phyloP scores from a whole-genome alignment of 1,140 invertebrate species.

The Brachionus rubens region DNA sequence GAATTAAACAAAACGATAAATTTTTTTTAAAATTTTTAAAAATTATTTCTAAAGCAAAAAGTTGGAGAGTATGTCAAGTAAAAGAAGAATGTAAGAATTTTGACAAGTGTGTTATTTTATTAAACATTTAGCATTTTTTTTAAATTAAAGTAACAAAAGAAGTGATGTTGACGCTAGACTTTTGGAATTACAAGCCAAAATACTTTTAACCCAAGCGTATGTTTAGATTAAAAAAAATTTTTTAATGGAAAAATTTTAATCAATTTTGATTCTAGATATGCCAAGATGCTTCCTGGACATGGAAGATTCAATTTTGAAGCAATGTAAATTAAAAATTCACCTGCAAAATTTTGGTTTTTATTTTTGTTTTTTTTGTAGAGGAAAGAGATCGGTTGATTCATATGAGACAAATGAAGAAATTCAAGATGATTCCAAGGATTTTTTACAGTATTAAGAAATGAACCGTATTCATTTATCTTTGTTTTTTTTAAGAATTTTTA shows the following conservation, averaged over 20 bases:
- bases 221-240: neutral
- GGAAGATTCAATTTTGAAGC: conserved; percentile 11
- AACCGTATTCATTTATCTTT: too few species aligned
- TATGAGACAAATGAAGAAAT: conserved; percentile 8
- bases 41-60: neutral
- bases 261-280: neutral
- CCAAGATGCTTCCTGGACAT: conserved; percentile 2
- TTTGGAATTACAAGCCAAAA: conserved; percentile 5
- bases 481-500: too few species aligned
- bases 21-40: neutral
- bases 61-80: neutral
- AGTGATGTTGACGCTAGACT: conserved; percentile 23
- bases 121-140: neutral
- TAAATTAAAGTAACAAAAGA: neutral
- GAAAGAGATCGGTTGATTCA: neutral
- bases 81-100: neutral
- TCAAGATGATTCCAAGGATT: too few species aligned
- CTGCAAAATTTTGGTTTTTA: neutral
- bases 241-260: too few species aligned
- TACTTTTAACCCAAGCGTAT: neutral
- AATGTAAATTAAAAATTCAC: conserved; percentile 7
- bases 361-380: neutral
- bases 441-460: too few species aligned
- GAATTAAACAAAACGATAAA: too few species aligned
- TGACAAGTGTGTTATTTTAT: neutral